A percentile compares a stretch with the other conserved stretches of the same genome.
Conservation (phyloP, 2,797 vertebrate genomes). For the Onychomys leucogaster region DNA sequence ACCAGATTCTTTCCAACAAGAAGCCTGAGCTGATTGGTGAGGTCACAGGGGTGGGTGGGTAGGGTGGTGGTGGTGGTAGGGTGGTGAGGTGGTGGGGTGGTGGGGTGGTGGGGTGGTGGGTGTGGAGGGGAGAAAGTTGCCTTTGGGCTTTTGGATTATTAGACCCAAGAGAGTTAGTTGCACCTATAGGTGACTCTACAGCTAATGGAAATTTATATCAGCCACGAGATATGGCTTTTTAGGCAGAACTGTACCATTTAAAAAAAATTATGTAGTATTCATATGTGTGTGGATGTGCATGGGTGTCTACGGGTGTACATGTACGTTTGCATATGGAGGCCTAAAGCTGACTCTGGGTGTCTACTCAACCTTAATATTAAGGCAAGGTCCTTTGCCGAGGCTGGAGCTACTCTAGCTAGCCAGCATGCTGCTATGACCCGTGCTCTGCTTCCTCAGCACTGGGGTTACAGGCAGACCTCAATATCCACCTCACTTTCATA, state of each 20-base stretch:
- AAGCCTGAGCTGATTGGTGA: conserved; percentile 92
- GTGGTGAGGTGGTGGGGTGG: background rate
- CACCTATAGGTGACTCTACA: background rate
- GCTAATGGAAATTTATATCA: background rate
- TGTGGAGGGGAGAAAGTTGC: background rate
- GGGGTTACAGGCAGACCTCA: background rate
- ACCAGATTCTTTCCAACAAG: conserved; percentile 92
- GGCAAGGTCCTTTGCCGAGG: background rate
- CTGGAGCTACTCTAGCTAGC: background rate
- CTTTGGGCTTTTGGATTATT: background rate
- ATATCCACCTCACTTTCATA: background rate
- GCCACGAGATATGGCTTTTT: background rate
- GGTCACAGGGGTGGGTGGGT: background rate
- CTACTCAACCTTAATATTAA: background rate
- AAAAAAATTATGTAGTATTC: background rate
- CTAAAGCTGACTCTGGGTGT: background rate
- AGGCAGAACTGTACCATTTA: background rate
- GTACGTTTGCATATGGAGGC: background rate
- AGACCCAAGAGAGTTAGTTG: background rate
- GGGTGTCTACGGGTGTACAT: background rate
- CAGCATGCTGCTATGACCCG: background rate
- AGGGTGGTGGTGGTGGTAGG: background rate
- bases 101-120: background rate
- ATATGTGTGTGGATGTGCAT: background rate
- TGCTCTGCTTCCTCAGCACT: background rate